These are phyloP conservation scores for Zoanthus solanderi DNA, from an alignment of 92 coral and sea anemone genomes.

Conservation along the genomic window DNA sequence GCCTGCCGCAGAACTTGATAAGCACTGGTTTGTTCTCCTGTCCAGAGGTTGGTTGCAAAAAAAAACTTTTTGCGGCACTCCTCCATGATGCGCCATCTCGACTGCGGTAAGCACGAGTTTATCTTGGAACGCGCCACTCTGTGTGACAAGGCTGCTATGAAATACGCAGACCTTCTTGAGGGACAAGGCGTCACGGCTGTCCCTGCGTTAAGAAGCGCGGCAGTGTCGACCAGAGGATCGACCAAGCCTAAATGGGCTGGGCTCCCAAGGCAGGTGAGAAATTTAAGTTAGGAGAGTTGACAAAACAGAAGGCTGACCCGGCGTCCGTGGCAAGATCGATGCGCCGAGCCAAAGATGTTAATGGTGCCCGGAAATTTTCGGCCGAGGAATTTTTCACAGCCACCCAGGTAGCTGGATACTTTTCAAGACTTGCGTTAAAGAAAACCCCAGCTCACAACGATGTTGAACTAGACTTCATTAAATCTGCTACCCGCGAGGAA, in stretches of 20 bases:
- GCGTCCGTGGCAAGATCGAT: conserved; percentile 56
- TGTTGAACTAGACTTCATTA: conserved; percentile 44
- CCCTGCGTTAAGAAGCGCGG: conserved; percentile 27
- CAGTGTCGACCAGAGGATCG: conserved; percentile 37
- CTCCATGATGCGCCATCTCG: conserved; percentile 35
- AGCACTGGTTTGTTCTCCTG: conserved; percentile 29
- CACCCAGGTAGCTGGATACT: conserved; percentile 56
- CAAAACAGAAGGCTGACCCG: conserved; percentile 56
- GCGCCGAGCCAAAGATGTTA: conserved; percentile 51
- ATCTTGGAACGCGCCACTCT: conserved; percentile 9
- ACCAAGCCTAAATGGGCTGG: conserved; percentile 54
- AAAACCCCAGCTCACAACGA: conserved; percentile 48
- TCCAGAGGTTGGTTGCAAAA: conserved; percentile 23
- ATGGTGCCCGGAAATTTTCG: conserved; percentile 46
- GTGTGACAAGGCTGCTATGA: conserved; percentile 33
- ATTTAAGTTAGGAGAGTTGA: conserved; percentile 55
- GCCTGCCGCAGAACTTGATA: conserved; percentile 26
- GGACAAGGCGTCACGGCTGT: conserved; percentile 34
- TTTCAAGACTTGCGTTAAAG: conserved; percentile 50
- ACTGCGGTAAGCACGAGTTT: conserved; percentile 37
- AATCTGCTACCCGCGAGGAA: conserved; percentile 45
- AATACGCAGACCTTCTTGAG: conserved; percentile 32
- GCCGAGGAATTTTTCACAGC: conserved; percentile 55
- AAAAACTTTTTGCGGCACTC: conserved; percentile 25
- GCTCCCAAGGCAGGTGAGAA: conserved; percentile 52